Base-by-base conservation (phyloP, 1,140 invertebrate species). In the Lucilia cuprina region DNA sequence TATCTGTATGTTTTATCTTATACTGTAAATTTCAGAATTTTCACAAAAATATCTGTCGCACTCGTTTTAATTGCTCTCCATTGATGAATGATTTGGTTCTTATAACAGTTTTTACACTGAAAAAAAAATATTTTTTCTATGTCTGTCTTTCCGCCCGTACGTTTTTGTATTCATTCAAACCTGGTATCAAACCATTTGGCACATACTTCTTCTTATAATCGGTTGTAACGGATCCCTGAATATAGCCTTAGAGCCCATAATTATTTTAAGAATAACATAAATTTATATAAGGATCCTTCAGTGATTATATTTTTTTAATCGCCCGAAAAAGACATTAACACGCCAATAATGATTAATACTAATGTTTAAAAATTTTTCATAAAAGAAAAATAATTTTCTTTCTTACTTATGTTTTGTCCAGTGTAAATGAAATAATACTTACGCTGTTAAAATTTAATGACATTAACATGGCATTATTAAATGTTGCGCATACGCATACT, bases 401-500 rank as follows among this genome's bases (percentile, higher is more conserved):
- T 60, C 55, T n/a, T n/a, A 7, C 1, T 60, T 60, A 14, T 5
- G 55, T 60, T 60, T 60, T n/a, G 7, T 60, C 14, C 14, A 60
- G 14, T 17, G 55, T 14, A 17, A 0, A 17, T 30, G 1, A 60
- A 60, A 60, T n/a, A 17, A 7, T 60, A 7, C 55, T 34, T 75
- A 35, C 89, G 88, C 86, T 87, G 85, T 88, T 30, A 89, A 89
- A 75, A 75, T 82, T 82, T 82, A 65, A 41, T 82, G 77, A 50
- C 55, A 82, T 89, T 89, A 88, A 87, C 87, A 78, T 47, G 88
- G 88, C 87, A 88, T 88, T 88, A 90, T 88, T 90, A 88, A 90
- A 90, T 90, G 89, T 90, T 90, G 89, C 89, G 88, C 89, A 90
- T 90, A 90, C 89, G 89, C 89, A 90, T 87, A 86, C 85, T 89